Evolutionary conservation across 2,888 invertebrate species (phyloP).

Genomic region (Drosophila anomalata): DNA sequence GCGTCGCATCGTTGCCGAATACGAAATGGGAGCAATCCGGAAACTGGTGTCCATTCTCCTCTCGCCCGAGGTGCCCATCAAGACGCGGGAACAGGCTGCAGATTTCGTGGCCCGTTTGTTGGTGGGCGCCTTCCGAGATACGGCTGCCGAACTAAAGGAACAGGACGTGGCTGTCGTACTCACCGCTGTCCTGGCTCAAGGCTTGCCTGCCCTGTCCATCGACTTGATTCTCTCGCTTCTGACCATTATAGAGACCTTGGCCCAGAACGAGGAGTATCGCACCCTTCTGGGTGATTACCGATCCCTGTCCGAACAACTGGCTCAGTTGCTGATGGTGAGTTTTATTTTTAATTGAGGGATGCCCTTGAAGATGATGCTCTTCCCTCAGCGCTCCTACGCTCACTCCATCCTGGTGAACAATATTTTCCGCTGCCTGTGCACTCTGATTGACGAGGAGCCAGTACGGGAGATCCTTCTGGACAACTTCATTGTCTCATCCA

Average conservation of each 20-base stretch:
- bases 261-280: conserved; percentile 70
- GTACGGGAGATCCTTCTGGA: conserved; percentile 61
- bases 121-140: conserved; percentile 55
- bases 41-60: conserved; percentile 58
- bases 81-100: conserved; percentile 70
- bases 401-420: conserved; percentile 74
- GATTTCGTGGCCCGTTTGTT: conserved; percentile 66
- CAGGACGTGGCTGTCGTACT: conserved; percentile 49
- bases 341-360: neutral
- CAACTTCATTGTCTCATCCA: conserved; percentile 64
- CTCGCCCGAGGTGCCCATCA: conserved; percentile 47
- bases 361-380: neutral
- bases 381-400: conserved; percentile 57
- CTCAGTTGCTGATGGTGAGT: conserved; percentile 69
- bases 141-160: conserved; percentile 49
- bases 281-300: conserved; percentile 40
- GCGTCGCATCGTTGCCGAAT: conserved; percentile 59
- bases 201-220: conserved; percentile 59
- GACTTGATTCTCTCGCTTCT: conserved; percentile 71
- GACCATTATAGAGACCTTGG: conserved; percentile 69
- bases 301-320: conserved; percentile 58
- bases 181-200: conserved; percentile 59
- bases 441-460: conserved; percentile 67
- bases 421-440: conserved; percentile 79
- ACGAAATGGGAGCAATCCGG: conserved; percentile 42